These are phyloP conservation scores for Drosophila ananassae DNA, from an alignment of 1,140 invertebrate genomes.

Conservation along the genomic window DNA sequence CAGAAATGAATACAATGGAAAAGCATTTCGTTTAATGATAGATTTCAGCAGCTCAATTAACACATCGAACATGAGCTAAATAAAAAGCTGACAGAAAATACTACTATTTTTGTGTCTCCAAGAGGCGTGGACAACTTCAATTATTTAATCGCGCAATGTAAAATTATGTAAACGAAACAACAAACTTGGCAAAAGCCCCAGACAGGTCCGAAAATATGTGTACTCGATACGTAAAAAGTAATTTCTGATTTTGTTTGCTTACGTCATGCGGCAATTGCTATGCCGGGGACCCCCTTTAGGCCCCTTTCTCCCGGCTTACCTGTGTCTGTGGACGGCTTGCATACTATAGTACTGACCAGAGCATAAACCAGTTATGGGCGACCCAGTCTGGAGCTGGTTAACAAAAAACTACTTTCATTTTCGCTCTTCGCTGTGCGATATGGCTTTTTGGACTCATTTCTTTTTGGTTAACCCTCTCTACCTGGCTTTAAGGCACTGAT, in stretches of 20 bases:
- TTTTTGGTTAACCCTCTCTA: neutral
- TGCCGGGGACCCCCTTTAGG: neutral
- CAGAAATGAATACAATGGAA: conserved; percentile 19
- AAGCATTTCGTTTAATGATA: conserved; percentile 26
- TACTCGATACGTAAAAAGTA: conserved; percentile 51
- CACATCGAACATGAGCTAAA: conserved; percentile 15
- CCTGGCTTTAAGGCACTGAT: neutral
- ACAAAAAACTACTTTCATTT: conserved; percentile 76
- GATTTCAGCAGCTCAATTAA: conserved; percentile 46
- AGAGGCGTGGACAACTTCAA: conserved; percentile 30
- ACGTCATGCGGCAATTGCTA: conserved; percentile 59
- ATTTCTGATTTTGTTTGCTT: conserved; percentile 53
- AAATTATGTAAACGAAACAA: conserved; percentile 47
- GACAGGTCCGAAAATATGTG: conserved; percentile 22
- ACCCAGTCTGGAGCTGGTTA: conserved; percentile 39
- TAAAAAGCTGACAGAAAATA: neutral
- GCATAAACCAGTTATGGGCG: conserved; percentile 63
- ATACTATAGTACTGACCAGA: conserved; percentile 22
- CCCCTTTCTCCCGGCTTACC: conserved; percentile 1
- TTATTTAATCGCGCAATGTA: conserved; percentile 36
- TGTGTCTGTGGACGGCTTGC: neutral
- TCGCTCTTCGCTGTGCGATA: conserved; percentile 42
- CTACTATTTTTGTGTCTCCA: conserved; percentile 7
- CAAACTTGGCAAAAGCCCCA: conserved; percentile 25
- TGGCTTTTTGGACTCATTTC: conserved; percentile 36